A percentile compares a stretch with the other conserved stretches of the same genome.
Conservation (phyloP, 2,113 vertebrate genomes). For the Callorhinus ursinus region DNA sequence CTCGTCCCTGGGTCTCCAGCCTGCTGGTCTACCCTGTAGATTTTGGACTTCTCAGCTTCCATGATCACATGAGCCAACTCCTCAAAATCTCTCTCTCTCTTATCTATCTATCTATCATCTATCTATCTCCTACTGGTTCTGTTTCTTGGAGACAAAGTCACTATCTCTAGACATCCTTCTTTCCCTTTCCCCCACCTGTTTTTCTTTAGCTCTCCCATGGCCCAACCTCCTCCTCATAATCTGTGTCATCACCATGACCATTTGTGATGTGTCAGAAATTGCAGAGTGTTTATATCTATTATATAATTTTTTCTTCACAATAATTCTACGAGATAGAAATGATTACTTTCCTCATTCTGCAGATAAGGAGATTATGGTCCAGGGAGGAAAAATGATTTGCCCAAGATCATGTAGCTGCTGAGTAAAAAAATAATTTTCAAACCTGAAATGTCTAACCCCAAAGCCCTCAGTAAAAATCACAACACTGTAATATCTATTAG, state of each 20-base stretch:
- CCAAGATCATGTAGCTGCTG: not conserved
- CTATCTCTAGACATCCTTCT: not conserved
- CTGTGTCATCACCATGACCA: not conserved
- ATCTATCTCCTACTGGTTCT: not conserved
- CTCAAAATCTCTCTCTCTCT: not conserved
- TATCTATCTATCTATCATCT: not conserved
- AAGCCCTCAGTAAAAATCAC: not conserved
- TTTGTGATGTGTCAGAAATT: not conserved
- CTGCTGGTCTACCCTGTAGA: not conserved
- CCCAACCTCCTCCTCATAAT: not conserved
- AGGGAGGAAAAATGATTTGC: not conserved
- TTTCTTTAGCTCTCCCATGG: not conserved
- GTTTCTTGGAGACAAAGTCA: not conserved
- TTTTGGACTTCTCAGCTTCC: not conserved
- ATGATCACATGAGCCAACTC: not conserved
- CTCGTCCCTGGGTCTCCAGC: not conserved
- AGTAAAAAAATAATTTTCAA: constrained; percentile 31
- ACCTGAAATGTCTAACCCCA: not conserved
- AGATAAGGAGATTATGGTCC: not conserved
- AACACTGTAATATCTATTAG: not conserved
- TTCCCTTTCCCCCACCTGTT: not conserved
- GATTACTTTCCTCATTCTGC: not conserved
- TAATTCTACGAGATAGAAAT: not conserved
- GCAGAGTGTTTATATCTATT: not conserved
- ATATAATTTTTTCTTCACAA: not conserved